Evolutionary conservation across 37 sponge, comb jelly and placozoan genomes (phyloP), one percentile per base, ranked within the genome.

Genomic region (Ephydatia muelleri): DNA sequence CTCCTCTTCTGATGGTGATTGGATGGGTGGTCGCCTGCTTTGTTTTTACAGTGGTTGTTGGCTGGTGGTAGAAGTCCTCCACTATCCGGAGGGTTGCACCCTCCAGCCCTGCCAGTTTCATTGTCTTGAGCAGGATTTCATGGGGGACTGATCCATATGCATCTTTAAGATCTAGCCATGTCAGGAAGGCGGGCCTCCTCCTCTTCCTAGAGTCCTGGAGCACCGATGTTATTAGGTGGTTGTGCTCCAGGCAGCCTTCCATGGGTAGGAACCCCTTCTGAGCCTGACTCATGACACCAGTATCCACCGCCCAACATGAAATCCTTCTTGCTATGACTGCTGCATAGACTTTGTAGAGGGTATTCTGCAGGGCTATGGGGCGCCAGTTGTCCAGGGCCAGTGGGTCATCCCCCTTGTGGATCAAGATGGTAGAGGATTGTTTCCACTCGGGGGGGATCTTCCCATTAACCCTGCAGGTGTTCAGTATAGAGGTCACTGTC

Each of bases 211-310:
- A 47, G 31, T 79, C 81, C 49, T 77, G 49, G 4, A 86, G 5
- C 32, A 80, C 27, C n/a, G 65, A 47, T 57, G 34, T 65, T 3
- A 86, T 33, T 1, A 80, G 9, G 38, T 80, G 80, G 75, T n/a
- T 37, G 81, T 86, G 81, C 67, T 86, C 78, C 27, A 66, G 6
- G 48, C 77, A 76, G n/a, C 8, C 87, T 81, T 34, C 70, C 81
- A 48, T 38, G 49, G 85, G 87, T 1, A 86, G 80, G 67, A 86
- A 86, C 2, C 85, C 85, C 30, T 80, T 85, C 31, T 85, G 79
- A 5, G 49, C 3, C 2, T 28, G 70, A 28, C n/a, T n/a, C n/a
- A n/a, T n/a, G n/a, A n/a, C n/a, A n/a, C n/a, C n/a, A n/a, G n/a
- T n/a, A n/a, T n/a, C n/a, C n/a, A n/a, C n/a, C n/a, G n/a, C n/a